Conservation (phyloP, 2,888 invertebrate genomes). For the Scaptomyza polygonia region DNA sequence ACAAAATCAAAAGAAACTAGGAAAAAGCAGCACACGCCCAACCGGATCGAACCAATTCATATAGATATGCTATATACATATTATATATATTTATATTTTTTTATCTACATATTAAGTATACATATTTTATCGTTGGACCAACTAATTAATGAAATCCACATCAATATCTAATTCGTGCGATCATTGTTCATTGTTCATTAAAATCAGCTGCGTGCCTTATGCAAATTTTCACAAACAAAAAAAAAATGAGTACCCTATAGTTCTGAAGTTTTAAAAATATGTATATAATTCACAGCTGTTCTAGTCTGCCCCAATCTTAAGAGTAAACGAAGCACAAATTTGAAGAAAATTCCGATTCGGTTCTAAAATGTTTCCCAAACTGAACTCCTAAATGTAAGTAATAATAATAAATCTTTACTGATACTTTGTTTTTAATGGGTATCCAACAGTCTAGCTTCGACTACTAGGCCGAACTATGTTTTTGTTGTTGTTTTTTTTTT, state of each 20-base stretch:
- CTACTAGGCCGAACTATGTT: not conserved
- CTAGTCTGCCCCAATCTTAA: not conserved
- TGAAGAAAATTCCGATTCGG: no score
- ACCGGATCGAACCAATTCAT: slow-evolving; percentile 28
- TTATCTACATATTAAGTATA: not conserved
- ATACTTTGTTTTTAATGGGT: slow-evolving; percentile 8
- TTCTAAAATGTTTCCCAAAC: no score
- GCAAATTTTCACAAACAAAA: slow-evolving; percentile 17
- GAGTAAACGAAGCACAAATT: no score
- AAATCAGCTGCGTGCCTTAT: slow-evolving; percentile 48
- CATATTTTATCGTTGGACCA: slow-evolving; percentile 29
- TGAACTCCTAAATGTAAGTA: no score
- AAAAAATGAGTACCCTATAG: slow-evolving; percentile 22
- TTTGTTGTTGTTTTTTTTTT: not conserved
- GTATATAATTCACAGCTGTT: not conserved
- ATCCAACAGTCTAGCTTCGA: not conserved
- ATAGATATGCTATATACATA: slow-evolving; percentile 8
- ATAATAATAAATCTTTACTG: no score
- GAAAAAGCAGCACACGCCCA: slow-evolving; percentile 29
- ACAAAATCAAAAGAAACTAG: slow-evolving; percentile 8
- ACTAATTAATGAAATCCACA: slow-evolving; percentile 77
- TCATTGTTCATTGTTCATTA: slow-evolving; percentile 56
- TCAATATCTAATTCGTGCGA: slow-evolving; percentile 67
- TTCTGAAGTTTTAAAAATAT: not conserved
- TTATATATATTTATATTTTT: slow-evolving; percentile 11